Base-by-base conservation (phyloP, 2,888 invertebrate species). In the Drosophila emarginata region DNA sequence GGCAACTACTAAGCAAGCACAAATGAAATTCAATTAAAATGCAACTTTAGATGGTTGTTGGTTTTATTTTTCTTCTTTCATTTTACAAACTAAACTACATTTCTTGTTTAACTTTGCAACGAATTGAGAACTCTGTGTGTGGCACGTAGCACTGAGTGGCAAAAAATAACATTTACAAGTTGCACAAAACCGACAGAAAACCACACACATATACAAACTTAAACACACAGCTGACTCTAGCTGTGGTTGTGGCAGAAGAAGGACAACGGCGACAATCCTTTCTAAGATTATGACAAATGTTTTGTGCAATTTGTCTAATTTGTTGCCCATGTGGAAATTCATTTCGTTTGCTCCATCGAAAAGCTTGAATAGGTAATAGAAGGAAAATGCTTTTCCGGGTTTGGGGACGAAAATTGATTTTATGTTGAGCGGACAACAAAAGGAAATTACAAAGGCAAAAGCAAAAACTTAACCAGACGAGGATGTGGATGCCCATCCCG, bases 251-350 rank as follows among this genome's bases (percentile, higher is more conserved):
- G 18, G 18, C 4, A 11, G n/a, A 37, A 45, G 14, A 32, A 39
- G 32, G 15, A 50, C 32, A 45, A 37, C 15, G 15, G 28, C 56
- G 32, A 73, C 65, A 71, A 64, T 69, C 53, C 78, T 76, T 67
- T 67, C 39, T 45, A 61, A 57, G 72, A 74, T 64, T 75, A 76
- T 83, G 76, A 78, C 77, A 85, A 80, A 70, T 78, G 62, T 56
- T 61, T 58, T 28, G 59, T 59, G 67, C 72, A 72, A 82, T 80
- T 84, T 84, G 83, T 77, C 83, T 74, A 79, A 84, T 80, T 85
- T 45, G 45, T 21, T 21, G 45, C 18, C 45, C 45, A 45, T 45
- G 45, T 45, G 45, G 21, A 45, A 45, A 45, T 45, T 45, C 45
- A 45, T 45, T 45, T 21, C 18, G 18, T 45, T 45, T 77, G 70